These are phyloP conservation scores for Drosophila nr. perissopoda DNA, from an alignment of 2,888 invertebrate genomes.

Conservation along the genomic window DNA sequence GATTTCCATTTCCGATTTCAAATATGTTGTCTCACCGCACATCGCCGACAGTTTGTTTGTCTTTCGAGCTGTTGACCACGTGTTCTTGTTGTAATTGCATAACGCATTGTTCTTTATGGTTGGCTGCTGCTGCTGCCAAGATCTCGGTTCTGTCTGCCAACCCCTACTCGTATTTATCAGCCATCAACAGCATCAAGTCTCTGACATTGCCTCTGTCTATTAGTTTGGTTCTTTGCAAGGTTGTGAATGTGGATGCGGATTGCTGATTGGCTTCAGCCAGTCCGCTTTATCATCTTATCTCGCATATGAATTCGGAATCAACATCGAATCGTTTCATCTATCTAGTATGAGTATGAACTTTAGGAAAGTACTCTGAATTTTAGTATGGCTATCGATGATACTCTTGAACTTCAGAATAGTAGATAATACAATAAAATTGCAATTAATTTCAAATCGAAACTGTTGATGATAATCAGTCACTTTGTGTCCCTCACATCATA, in stretches of 20 bases:
- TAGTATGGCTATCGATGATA: not conserved
- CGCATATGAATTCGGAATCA: not conserved
- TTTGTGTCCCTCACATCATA: not conserved
- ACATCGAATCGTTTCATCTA: not conserved
- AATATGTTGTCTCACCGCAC: slow-evolving; percentile 43
- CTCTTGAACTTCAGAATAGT: not conserved
- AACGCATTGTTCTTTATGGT: slow-evolving; percentile 26
- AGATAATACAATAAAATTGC: not conserved
- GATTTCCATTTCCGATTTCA: slow-evolving; percentile 76
- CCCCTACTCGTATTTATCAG: slow-evolving; percentile 2
- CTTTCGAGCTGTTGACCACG: slow-evolving; percentile 17
- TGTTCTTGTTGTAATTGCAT: slow-evolving; percentile 25
- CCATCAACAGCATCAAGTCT: slow-evolving; percentile 2
- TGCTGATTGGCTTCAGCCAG: not conserved
- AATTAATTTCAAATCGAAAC: not conserved
- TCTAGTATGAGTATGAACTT: not conserved
- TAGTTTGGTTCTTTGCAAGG: not conserved
- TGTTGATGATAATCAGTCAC: not conserved
- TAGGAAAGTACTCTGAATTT: not conserved
- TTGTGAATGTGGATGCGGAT: not conserved
- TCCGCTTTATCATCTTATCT: not conserved
- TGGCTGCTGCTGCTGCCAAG: not conserved
- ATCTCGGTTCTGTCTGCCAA: not conserved
- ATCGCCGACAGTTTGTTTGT: slow-evolving; percentile 19
- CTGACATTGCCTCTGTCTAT: not conserved